These are phyloP conservation scores for Thumatha senex DNA, from an alignment of 2,888 invertebrate genomes.

Conservation along the genomic window DNA sequence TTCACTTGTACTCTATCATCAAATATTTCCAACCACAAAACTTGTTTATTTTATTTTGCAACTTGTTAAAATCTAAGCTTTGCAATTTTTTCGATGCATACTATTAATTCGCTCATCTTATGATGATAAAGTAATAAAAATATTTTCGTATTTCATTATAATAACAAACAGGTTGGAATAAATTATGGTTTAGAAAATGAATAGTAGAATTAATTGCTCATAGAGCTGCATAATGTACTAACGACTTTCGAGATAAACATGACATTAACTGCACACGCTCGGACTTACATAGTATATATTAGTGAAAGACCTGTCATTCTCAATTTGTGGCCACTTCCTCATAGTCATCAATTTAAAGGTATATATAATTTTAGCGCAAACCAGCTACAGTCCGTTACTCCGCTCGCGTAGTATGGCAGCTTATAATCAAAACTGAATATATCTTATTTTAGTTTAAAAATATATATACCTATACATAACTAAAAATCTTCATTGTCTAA, in stretches of 20 bases:
- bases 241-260: slow-evolving; percentile 30
- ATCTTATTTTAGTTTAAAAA: too few species aligned
- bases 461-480: too few species aligned
- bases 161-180: slow-evolving; percentile 47
- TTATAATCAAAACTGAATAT: too few species aligned
- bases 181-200: slow-evolving; percentile 47
- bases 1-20: slow-evolving; percentile 80
- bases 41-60: slow-evolving; percentile 64
- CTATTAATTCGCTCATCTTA: slow-evolving; percentile 54
- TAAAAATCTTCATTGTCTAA: slow-evolving; percentile 16
- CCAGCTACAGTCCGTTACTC: too few species aligned
- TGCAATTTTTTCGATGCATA: slow-evolving; percentile 42
- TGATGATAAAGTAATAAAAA: slow-evolving; percentile 46
- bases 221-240: slow-evolving; percentile 32
- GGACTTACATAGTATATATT: not conserved
- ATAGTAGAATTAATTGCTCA: slow-evolving; percentile 36
- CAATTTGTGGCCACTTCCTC: not conserved
- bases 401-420: too few species aligned
- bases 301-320: not conserved
- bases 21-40: slow-evolving; percentile 70
- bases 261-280: slow-evolving; percentile 4
- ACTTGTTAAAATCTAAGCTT: slow-evolving; percentile 53
- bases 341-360: not conserved
- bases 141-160: slow-evolving; percentile 52
- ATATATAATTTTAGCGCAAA: too few species aligned